phyloP scores from a whole-genome alignment of 1,140 invertebrate genomes.

The Ceratosolen solmsi region DNA sequence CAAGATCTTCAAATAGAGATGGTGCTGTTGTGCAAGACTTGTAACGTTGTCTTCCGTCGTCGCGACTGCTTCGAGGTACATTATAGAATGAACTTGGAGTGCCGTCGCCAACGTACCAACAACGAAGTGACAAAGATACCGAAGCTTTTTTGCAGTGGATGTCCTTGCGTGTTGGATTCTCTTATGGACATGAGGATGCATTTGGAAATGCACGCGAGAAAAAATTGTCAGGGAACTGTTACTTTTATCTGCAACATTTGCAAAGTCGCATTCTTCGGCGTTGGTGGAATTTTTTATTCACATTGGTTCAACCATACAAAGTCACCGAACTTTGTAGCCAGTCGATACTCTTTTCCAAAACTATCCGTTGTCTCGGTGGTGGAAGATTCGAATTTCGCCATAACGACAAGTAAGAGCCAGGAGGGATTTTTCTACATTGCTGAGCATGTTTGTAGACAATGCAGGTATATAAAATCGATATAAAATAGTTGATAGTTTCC shows the following conservation, averaged over 20 bases:
- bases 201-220: slow-evolving; percentile 56
- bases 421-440: slow-evolving; percentile 63
- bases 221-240: slow-evolving; percentile 50
- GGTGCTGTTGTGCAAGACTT: slow-evolving; percentile 62
- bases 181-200: slow-evolving; percentile 61
- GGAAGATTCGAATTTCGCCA: slow-evolving; percentile 31
- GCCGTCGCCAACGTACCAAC: slow-evolving; percentile 53
- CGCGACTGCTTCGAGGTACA: slow-evolving; percentile 66
- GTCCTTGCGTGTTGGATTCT: slow-evolving; percentile 55
- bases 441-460: slow-evolving; percentile 64
- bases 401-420: slow-evolving; percentile 32
- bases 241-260: slow-evolving; percentile 67
- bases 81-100: slow-evolving; percentile 54
- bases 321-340: slow-evolving; percentile 60
- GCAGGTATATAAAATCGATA: slow-evolving; percentile 58
- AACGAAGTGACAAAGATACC: slow-evolving; percentile 51
- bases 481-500: no score
- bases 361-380: slow-evolving; percentile 50
- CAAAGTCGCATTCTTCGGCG: slow-evolving; percentile 64
- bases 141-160: slow-evolving; percentile 64
- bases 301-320: slow-evolving; percentile 67
- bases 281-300: slow-evolving; percentile 61
- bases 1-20: slow-evolving; percentile 65
- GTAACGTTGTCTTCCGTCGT: slow-evolving; percentile 61
- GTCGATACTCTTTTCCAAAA: slow-evolving; percentile 62